These are phyloP conservation scores for Cylindroiulus punctatus DNA, from an alignment of 2,888 invertebrate species.

Conservation along the genomic window DNA sequence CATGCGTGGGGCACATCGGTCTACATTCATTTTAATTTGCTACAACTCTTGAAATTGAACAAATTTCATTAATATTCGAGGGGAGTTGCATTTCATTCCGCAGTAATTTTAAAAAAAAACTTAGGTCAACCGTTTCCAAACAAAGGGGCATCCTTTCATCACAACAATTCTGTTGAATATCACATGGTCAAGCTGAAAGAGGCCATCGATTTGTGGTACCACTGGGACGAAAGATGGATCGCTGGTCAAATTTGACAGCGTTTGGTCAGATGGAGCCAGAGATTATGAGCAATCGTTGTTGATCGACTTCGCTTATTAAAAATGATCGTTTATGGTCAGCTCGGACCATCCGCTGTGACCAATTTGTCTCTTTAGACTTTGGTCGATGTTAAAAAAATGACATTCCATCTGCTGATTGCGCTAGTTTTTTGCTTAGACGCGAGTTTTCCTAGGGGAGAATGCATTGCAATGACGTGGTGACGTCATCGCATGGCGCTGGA, in stretches of 20 bases:
- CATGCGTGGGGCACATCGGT: not conserved
- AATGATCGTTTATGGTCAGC: not conserved
- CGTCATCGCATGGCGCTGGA: not conserved
- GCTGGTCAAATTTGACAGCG: not conserved
- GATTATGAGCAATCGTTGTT: not conserved
- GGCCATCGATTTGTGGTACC: not conserved
- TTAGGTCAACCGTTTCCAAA: not conserved
- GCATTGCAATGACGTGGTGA: not conserved
- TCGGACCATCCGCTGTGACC: not conserved
- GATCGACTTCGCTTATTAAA: constrained; percentile 27
- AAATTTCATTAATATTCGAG: not conserved
- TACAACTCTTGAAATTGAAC: not conserved
- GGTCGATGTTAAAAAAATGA: constrained; percentile 40
- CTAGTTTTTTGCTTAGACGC: constrained; percentile 11
- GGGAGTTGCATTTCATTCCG: not conserved
- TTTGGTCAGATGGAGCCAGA: not conserved
- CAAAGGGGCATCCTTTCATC: no score
- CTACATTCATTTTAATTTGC: not conserved
- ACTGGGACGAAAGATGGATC: constrained; percentile 17
- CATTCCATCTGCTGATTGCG: constrained; percentile 41
- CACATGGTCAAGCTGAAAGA: not conserved
- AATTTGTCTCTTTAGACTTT: constrained; percentile 30
- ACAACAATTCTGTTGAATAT: no score
- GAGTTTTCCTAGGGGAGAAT: not conserved
- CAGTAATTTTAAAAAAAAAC: not conserved